phyloP scores from a whole-genome alignment of 2,113 vertebrate species.

The Serinus canaria region DNA sequence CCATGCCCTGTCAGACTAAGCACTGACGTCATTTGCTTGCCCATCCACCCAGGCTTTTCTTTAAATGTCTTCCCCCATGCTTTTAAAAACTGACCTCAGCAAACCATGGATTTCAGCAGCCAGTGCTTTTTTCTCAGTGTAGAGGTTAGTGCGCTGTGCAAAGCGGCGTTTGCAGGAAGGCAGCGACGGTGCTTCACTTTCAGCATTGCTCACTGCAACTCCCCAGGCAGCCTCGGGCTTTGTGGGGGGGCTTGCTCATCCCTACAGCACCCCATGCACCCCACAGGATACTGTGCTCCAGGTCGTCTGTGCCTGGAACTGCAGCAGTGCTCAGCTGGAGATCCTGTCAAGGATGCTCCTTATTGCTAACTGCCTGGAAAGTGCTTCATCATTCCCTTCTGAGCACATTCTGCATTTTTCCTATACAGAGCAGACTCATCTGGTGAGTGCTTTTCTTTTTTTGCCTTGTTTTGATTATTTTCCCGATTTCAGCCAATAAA shows the following conservation, averaged over 20 bases:
- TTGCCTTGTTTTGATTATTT: not conserved
- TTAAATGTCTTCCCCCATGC: not conserved
- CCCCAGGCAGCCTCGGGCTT: not conserved
- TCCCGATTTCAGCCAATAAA: not conserved
- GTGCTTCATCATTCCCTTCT: constrained; percentile 27
- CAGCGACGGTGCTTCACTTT: rapidly evolving
- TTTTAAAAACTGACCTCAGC: not conserved
- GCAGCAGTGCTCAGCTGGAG: not conserved
- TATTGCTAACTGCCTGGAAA: not conserved
- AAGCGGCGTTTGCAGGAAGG: rapidly evolving
- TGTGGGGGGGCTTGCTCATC: rapidly evolving
- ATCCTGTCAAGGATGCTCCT: not conserved
- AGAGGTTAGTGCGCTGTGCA: not conserved
- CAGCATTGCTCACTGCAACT: not conserved
- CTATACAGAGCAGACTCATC: not conserved
- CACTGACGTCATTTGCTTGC: not conserved
- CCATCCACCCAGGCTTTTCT: not conserved
- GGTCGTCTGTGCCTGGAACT: not conserved
- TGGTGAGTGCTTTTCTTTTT: not conserved
- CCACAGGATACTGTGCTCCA: rapidly evolving
- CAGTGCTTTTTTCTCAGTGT: not conserved
- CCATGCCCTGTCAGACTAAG: not conserved
- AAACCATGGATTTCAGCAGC: not conserved
- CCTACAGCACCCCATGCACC: not conserved
- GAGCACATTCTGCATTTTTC: not conserved